Evolutionary conservation across 2,888 invertebrate genomes (phyloP), one percentile per base, ranked within the genome.

Genomic region (Cerastoderma edule): DNA sequence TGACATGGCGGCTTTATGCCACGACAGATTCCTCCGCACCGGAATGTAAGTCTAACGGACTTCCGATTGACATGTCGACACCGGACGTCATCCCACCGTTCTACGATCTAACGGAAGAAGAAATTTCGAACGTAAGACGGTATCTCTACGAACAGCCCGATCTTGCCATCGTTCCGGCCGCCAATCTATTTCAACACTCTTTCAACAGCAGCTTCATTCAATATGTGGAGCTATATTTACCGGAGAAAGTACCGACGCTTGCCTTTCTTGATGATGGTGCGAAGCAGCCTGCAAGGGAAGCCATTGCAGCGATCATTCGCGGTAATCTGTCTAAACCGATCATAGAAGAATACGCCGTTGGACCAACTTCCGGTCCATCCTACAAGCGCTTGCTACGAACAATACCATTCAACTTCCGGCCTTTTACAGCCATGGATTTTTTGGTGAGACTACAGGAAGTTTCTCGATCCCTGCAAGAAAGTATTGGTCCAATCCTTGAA

Each of bases 331-430:
- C 54, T 6, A 75, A 72, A 8, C 84, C 86, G 0, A 70, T 77
- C 8, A 80, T 88, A 4, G 83, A 87, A 54, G 89, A 89, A 63
- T 87, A 85, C 48, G 60, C 77, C 5, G 86, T 89, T 1, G 85
- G 85, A 4, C 87, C 87, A 1, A 67, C 88, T 30, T 83, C 86
- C 4, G 67, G 84, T 0, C 85, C 87, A 3, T 67, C 24, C 1
- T 66, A 72, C 22, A 75, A 83, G 46, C 39, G 76, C n/a, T 56
- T 63, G 10, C 44, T 50, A 6, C 54, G 78, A 46, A 74, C 80
- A 0, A 79, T 87, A n/a, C 78, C 84, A 1, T 88, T 84, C 46
- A 56, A 68, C 19, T 76, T 76, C 56, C 78, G 89, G 27, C 87
- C 88, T 0, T 30, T 67, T 19, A 54, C 54, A n/a, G 33, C 28